Percentiles rank a stretch among this genome's conserved stretches.
Evolutionary conservation across 1,140 invertebrate species (phyloP).

Genomic region (Lepidurus packardi): DNA sequence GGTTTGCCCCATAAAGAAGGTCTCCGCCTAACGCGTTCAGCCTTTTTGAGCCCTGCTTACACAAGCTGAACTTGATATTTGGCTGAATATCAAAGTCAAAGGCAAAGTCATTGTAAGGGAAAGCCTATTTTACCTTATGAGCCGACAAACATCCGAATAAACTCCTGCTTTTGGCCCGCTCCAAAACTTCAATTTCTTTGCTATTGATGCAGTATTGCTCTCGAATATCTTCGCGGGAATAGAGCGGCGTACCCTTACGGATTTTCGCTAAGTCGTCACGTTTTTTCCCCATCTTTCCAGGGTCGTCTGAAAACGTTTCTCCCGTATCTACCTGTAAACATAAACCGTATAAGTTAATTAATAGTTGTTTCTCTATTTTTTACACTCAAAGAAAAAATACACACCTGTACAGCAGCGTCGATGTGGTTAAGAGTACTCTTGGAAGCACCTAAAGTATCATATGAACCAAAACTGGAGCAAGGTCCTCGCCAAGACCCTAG

Average conservation of each 20-base stretch:
- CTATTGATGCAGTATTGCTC: constrained; percentile 90
- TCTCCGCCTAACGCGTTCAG: too few species aligned
- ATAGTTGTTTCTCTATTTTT: background rate
- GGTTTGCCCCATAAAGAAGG: too few species aligned
- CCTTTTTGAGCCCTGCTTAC: background rate
- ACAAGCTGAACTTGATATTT: constrained; percentile 17
- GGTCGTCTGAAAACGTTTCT: background rate
- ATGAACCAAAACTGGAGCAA: background rate
- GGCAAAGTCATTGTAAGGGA: background rate
- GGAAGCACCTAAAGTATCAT: constrained; percentile 2
- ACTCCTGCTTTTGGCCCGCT: constrained; percentile 52
- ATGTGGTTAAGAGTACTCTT: constrained; percentile 7
- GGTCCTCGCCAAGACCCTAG: constrained; percentile 12
- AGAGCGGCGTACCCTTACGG: constrained; percentile 55
- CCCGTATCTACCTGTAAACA: background rate
- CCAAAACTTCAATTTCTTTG: constrained; percentile 77
- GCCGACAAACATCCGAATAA: constrained; percentile 77
- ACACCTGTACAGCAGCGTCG: constrained; percentile 5
- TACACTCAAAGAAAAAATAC: background rate
- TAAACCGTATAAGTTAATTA: background rate
- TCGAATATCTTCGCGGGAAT: constrained; percentile 80
- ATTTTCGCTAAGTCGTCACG: constrained; percentile 29
- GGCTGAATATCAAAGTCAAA: background rate
- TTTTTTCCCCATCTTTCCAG: constrained; percentile 23
- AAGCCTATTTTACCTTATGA: constrained; percentile 51